Percentiles rank a stretch among this genome's conserved stretches.
phyloP scores from a whole-genome alignment of 2,113 vertebrate genomes.

The Axis porcinus region DNA sequence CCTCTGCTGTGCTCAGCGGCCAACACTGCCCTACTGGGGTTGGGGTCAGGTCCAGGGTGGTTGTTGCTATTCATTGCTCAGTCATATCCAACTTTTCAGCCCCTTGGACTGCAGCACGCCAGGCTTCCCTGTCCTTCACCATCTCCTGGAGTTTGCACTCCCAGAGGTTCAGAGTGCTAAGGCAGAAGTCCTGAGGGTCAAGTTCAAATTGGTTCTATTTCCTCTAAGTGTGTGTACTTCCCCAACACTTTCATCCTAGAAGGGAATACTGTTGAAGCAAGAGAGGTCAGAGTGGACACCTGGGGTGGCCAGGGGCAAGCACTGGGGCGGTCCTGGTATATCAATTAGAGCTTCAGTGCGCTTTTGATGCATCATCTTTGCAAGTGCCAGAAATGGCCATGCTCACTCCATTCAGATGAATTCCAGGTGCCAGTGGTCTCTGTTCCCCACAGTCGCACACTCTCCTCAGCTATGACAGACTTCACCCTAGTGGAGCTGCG shows the following conservation, averaged over 20 bases:
- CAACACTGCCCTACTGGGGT: not conserved
- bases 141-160: not conserved
- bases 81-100: not conserved
- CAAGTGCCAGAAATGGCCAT: not conserved
- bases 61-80: not conserved
- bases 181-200: not conserved
- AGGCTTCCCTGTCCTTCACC: not conserved
- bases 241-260: not conserved
- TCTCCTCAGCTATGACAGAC: not conserved
- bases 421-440: not conserved
- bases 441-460: not conserved
- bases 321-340: not conserved
- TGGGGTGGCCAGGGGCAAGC: not conserved
- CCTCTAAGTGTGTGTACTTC: not conserved
- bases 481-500: not conserved
- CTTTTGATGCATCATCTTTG: not conserved
- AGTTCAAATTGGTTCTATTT: not conserved
- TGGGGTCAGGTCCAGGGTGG: not conserved
- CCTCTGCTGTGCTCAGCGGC: not conserved
- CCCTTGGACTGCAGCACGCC: not conserved
- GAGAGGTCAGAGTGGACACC: not conserved
- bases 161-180: not conserved
- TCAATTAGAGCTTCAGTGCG: not conserved
- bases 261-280: not conserved
- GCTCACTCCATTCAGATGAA: not conserved